phyloP scores from a whole-genome alignment of 2,888 invertebrate genomes.

The Dendrolimus houi region DNA sequence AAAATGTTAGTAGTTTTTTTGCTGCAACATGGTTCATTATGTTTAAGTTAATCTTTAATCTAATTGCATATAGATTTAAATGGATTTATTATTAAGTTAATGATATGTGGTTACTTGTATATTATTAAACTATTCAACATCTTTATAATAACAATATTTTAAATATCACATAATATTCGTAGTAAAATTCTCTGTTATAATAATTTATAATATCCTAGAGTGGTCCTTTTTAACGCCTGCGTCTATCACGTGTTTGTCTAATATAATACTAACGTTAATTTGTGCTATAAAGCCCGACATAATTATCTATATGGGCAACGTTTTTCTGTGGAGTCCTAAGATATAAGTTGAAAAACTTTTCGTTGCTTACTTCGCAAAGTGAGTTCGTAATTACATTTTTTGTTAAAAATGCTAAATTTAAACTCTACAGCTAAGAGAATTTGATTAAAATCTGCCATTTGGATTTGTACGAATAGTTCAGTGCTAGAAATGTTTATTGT shows the following conservation, averaged over 20 bases:
- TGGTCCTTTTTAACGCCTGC: constrained; percentile 53
- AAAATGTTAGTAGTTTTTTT: not conserved
- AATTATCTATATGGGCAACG: too few species aligned
- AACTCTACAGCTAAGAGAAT: too few species aligned
- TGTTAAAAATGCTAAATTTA: too few species aligned
- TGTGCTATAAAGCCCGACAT: too few species aligned
- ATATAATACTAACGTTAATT: not conserved
- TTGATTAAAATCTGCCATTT: too few species aligned
- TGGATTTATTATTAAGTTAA: constrained; percentile 52
- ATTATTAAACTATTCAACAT: constrained; percentile 58
- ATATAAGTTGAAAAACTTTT: too few species aligned
- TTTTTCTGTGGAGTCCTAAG: too few species aligned
- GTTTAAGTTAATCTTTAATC: not conserved
- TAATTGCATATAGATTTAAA: constrained; percentile 24
- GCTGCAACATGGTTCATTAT: not conserved
- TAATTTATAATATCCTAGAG: constrained; percentile 53
- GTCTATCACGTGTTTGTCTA: constrained; percentile 26
- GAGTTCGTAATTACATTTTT: too few species aligned
- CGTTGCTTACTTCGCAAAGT: too few species aligned
- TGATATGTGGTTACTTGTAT: constrained; percentile 69
- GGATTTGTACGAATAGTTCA: not conserved
- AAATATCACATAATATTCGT: constrained; percentile 74
- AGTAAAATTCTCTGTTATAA: constrained; percentile 47
- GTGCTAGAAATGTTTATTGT: not conserved
- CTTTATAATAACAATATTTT: constrained; percentile 53